Conservation (phyloP, 2,888 invertebrate genomes). For the Heterodera filipjevi region DNA sequence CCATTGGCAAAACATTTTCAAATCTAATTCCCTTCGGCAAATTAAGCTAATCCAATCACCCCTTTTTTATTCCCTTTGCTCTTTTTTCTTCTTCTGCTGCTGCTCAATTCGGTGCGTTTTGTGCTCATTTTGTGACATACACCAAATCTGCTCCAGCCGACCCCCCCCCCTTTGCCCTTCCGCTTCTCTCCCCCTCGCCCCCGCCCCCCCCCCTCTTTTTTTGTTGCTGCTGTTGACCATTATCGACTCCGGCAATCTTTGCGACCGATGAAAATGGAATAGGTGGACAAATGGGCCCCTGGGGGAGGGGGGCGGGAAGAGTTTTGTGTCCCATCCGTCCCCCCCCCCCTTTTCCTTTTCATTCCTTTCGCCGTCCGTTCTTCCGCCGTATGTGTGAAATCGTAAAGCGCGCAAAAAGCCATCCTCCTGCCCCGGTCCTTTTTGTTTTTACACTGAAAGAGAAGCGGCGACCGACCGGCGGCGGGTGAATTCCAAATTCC, state of each 20-base stretch:
- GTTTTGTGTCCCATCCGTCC: not conserved
- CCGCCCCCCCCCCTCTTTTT: too few relatives aligned
- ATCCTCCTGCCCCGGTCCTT: not conserved
- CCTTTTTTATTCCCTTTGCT: not conserved
- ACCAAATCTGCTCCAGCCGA: too few relatives aligned
- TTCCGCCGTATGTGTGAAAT: slow-evolving; percentile 8
- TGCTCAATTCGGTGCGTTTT: not conserved
- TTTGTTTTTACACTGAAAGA: slow-evolving; percentile 19
- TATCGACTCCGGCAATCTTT: slow-evolving; percentile 7
- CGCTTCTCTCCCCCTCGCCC: too few relatives aligned
- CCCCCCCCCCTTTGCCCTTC: too few relatives aligned
- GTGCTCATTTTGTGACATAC: slow-evolving; percentile 6
- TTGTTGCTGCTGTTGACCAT: not conserved
- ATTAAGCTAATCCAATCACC: not conserved
- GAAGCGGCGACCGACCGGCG: slow-evolving; percentile 1
- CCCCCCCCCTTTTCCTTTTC: not conserved
- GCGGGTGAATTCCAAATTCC: slow-evolving; percentile 14
- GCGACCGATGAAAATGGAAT: not conserved
- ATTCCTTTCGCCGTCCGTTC: not conserved
- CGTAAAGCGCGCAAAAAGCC: slow-evolving; percentile 22
- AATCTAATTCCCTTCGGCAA: not conserved
- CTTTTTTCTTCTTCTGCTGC: not conserved
- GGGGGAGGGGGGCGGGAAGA: not conserved
- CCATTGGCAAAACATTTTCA: too few relatives aligned
- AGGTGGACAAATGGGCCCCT: not conserved